phyloP scores from a whole-genome alignment of 1,140 invertebrate genomes.

The Dysdera silvatica region DNA sequence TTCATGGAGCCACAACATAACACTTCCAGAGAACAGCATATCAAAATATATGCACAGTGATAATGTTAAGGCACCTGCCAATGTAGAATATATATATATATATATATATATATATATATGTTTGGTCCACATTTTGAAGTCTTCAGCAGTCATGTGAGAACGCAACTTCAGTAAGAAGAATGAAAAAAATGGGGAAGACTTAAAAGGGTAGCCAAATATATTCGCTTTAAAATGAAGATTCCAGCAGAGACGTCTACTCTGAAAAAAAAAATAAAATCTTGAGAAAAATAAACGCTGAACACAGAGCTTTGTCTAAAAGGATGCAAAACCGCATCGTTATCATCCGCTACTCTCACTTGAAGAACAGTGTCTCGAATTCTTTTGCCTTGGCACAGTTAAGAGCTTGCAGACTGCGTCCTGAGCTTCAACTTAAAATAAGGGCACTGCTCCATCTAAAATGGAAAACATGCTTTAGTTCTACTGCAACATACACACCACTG shows the following conservation, averaged over 20 bases:
- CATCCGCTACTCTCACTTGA: not conserved
- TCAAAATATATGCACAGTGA: constrained; percentile 24
- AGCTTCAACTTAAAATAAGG: constrained; percentile 15
- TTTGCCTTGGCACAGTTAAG: constrained; percentile 15
- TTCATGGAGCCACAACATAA: no score
- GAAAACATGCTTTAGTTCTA: not conserved
- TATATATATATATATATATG: no score
- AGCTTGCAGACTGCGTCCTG: not conserved
- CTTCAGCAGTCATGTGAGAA: not conserved
- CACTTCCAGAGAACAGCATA: no score
- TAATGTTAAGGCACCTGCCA: constrained; percentile 26
- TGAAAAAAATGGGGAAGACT: constrained; percentile 12
- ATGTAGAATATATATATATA: constrained; percentile 1
- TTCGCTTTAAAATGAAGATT: constrained; percentile 11
- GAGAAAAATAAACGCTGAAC: not conserved
- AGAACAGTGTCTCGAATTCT: not conserved
- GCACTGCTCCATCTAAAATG: constrained; percentile 27
- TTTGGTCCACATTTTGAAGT: constrained; percentile 26
- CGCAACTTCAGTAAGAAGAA: not conserved
- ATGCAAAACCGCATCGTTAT: not conserved
- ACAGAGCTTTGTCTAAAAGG: not conserved
- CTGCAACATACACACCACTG: not conserved
- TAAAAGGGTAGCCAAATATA: constrained; percentile 28
- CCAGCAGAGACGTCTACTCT: constrained; percentile 14
- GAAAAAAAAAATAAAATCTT: constrained; percentile 3